phyloP scores from a whole-genome alignment of 2,113 vertebrate species.

The Ammospiza nelsoni region DNA sequence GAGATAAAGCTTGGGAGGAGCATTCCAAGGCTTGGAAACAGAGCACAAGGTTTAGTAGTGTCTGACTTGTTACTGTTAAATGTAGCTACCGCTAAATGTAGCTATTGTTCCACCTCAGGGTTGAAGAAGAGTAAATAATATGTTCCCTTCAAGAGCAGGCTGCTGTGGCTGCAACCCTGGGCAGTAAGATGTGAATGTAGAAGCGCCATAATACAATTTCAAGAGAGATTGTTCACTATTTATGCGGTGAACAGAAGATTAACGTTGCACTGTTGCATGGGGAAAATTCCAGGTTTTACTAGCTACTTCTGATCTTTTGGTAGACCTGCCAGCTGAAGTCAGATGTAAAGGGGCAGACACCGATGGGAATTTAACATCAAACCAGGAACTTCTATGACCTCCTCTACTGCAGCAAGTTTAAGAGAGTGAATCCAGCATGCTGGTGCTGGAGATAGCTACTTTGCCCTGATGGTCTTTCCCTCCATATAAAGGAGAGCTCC shows the following conservation, averaged over 20 bases:
- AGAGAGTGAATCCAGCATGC: background rate
- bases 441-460: background rate
- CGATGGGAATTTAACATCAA: background rate
- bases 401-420: background rate
- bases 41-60: background rate
- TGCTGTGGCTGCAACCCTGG: background rate
- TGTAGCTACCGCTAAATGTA: background rate
- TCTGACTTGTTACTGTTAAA: background rate
- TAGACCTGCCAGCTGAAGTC: background rate
- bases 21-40: background rate
- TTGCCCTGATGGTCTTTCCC: background rate
- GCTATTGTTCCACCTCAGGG: background rate
- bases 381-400: background rate
- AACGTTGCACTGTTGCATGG: background rate
- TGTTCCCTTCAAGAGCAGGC: background rate
- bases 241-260: background rate
- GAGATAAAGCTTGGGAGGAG: background rate
- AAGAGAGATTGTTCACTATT: background rate
- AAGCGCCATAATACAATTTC: background rate
- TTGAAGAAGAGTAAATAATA: background rate
- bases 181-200: background rate
- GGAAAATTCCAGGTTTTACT: background rate
- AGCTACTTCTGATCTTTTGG: background rate
- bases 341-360: background rate
- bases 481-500: background rate